Percentiles rank a stretch among this genome's conserved stretches.
These are phyloP conservation scores for Fabriciana adippe DNA, from an alignment of 2,888 invertebrate genomes.

Conservation along the genomic window DNA sequence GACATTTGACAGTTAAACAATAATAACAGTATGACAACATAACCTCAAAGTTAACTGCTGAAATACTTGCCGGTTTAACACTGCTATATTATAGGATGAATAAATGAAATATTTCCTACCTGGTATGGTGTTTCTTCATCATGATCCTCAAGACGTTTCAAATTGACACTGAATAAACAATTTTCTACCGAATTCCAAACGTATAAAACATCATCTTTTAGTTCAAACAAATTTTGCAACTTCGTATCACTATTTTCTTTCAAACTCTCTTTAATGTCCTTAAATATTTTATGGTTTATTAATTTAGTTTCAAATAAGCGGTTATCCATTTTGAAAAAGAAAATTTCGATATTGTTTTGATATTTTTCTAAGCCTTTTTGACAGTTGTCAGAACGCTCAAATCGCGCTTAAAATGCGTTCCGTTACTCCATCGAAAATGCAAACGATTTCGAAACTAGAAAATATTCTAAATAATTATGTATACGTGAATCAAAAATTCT, in stretches of 20 bases:
- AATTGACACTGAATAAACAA: slow-evolving; percentile 84
- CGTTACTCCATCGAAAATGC: slow-evolving; percentile 18
- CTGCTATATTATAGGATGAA: slow-evolving; percentile 2
- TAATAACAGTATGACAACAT: slow-evolving; percentile 46
- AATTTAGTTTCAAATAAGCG: slow-evolving; percentile 83
- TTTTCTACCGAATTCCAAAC: slow-evolving; percentile 85
- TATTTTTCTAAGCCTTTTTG: slow-evolving; percentile 33
- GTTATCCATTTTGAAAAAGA: slow-evolving; percentile 74
- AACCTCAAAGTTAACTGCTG: slow-evolving; percentile 51
- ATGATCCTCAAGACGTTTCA: slow-evolving; percentile 75
- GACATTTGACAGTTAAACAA: slow-evolving; percentile 13
- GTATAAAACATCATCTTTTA: slow-evolving; percentile 86
- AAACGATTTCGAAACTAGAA: background rate
- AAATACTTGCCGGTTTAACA: slow-evolving; percentile 12
- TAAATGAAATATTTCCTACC: slow-evolving; percentile 63
- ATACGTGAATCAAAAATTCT: no score
- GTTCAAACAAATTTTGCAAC: slow-evolving; percentile 84
- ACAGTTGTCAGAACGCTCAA: slow-evolving; percentile 30
- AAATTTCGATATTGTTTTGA: slow-evolving; percentile 47
- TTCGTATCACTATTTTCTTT: slow-evolving; percentile 77
- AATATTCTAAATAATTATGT: no score
- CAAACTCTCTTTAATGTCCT: slow-evolving; percentile 80
- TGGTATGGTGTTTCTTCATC: slow-evolving; percentile 82
- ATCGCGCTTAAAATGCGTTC: slow-evolving; percentile 40
- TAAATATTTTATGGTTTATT: slow-evolving; percentile 83